These are phyloP conservation scores for Nesoenas mayeri DNA, from an alignment of 2,113 vertebrate genomes.

Conservation along the genomic window DNA sequence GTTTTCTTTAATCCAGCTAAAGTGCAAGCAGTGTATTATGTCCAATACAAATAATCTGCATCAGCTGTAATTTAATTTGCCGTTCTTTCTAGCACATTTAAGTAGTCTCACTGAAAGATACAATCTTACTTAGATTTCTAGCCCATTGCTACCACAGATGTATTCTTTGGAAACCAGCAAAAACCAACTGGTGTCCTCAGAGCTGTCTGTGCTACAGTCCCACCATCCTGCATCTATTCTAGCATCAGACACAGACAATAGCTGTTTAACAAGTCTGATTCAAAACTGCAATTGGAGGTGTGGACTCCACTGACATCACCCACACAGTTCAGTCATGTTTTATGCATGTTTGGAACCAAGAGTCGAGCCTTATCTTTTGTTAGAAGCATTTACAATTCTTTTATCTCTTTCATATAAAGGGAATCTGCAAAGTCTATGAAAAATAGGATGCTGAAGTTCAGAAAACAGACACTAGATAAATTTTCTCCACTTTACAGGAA, in stretches of 20 bases:
- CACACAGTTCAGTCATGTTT: background rate
- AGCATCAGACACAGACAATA: background rate
- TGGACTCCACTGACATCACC: background rate
- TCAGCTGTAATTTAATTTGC: background rate
- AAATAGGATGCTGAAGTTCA: background rate
- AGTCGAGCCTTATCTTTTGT: background rate
- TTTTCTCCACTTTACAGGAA: background rate
- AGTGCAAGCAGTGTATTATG: background rate
- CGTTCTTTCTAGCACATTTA: background rate
- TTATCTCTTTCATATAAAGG: background rate
- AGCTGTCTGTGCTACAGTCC: background rate
- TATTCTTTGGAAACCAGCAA: background rate
- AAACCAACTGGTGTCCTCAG: background rate
- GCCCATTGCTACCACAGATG: rapidly evolving
- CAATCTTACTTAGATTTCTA: background rate
- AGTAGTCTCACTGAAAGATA: background rate
- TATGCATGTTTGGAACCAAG: background rate
- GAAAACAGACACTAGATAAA: background rate
- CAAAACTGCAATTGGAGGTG: background rate
- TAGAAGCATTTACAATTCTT: background rate
- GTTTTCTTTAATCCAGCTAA: background rate
- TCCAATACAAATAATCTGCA: background rate
- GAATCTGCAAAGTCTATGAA: background rate
- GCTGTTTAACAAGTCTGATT: background rate
- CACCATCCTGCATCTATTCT: background rate